Conservation (phyloP, 2,797 vertebrate species). For the Dryobates pubescens region DNA sequence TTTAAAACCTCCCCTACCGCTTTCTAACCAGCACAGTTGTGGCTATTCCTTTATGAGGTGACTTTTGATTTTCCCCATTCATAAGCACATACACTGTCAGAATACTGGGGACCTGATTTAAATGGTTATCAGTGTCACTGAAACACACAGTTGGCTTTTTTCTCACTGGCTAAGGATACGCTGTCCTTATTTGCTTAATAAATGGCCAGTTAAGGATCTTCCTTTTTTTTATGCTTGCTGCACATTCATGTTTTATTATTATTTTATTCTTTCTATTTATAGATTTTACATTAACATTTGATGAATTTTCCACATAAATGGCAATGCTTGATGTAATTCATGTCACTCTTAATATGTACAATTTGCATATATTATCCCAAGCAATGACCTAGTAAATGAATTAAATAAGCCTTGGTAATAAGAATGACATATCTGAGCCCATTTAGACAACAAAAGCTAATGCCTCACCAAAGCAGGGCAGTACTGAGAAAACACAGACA, state of each 20-base stretch:
- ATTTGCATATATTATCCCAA: slow-evolving; percentile 72
- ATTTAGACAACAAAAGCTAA: slow-evolving; percentile 37
- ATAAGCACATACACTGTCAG: background rate
- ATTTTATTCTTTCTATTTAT: slow-evolving; percentile 71
- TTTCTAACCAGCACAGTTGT: slow-evolving; percentile 3
- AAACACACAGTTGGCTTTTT: slow-evolving; percentile 1
- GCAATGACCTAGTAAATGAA: slow-evolving; percentile 66
- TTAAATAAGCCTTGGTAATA: slow-evolving; percentile 64
- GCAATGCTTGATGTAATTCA: slow-evolving; percentile 52
- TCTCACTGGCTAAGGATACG: slow-evolving; percentile 5
- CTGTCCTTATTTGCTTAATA: slow-evolving; percentile 61
- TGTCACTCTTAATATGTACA: slow-evolving; percentile 65
- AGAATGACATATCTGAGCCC: slow-evolving; percentile 40
- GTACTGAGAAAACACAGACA: background rate
- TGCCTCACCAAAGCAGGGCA: background rate
- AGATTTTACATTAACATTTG: slow-evolving; percentile 67
- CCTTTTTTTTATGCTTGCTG: slow-evolving; percentile 59
- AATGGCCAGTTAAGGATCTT: slow-evolving; percentile 61
- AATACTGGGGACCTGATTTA: background rate
- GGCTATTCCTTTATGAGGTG: slow-evolving; percentile 23
- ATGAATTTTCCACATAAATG: slow-evolving; percentile 65
- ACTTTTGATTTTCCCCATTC: slow-evolving; percentile 41
- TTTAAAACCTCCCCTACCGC: slow-evolving; percentile 6
- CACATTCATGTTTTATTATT: slow-evolving; percentile 60
- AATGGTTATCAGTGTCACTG: slow-evolving; percentile 27